Evolutionary conservation across 2,888 invertebrate species (phyloP), one percentile per base, ranked within the genome.

Genomic region (Campoplex capitator): DNA sequence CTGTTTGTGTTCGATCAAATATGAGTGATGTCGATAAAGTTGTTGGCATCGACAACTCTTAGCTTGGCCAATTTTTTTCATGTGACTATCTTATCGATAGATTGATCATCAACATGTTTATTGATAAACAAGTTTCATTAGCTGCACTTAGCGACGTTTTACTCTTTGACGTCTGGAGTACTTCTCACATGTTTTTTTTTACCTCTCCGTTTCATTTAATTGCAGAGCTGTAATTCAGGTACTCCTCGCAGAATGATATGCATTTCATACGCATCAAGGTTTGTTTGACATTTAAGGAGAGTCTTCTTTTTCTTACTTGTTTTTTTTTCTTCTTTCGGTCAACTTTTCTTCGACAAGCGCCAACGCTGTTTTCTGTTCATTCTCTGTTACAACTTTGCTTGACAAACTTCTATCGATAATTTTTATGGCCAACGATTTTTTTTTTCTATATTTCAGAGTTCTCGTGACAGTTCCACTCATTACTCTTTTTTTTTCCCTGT

Each of bases 221-320:
- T 38, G 32, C 38, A 38, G 28, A 7, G 42, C n/a, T 38, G 51
- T 51, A 38, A 65, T 65, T 73, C 58, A 35, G 65, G 51, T 23
- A 28, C 65, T 54, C 32, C 42, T 51, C 18, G 23, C 38, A 45
- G 48, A 32, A 56, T 62, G 28, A 35, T 62, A 48, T 62, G 42
- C 58, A 32, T 58, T 58, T 79, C 56, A 56, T 35, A 58, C 18
- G 45, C 56, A 79, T 6, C 7, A 42, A 58, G 6, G 70, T 38
- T 45, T 32, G 70, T 70, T 58, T 79, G 79, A 79, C 70, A 70
- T 79, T 79, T 79, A 11, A 79, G 28, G 58, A 79, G 45, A 79
- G 35, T 28, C 48, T 56, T 11, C 48, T 23, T 68, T 78, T 58
- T 58, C 32, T 8, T 42, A 42, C 54, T 11, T 18, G 51, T 58